Conservation (phyloP, 2,797 vertebrate genomes). For the Squalus acanthias region DNA sequence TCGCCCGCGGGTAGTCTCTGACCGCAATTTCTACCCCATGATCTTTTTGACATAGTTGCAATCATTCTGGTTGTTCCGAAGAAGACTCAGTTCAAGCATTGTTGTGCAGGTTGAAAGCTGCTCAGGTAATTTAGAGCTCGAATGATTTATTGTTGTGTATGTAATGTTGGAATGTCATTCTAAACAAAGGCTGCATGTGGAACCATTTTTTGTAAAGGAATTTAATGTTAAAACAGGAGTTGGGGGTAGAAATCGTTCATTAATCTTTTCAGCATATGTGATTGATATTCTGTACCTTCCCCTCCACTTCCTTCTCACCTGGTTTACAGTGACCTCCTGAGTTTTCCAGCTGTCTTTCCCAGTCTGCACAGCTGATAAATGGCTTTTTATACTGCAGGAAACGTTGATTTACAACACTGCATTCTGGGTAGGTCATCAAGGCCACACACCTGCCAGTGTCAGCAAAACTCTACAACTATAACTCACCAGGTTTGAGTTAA, state of each 20-base stretch:
- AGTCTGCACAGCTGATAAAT: conserved; percentile 13
- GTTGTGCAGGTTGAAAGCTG: not conserved
- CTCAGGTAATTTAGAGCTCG: not conserved
- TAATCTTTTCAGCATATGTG: not conserved
- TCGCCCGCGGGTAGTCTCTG: too few relatives aligned
- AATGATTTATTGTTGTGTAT: not conserved
- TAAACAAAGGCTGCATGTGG: not conserved
- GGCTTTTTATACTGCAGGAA: conserved; percentile 15
- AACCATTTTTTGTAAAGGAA: not conserved
- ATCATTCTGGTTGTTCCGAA: not conserved
- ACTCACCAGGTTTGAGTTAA: conserved; percentile 12
- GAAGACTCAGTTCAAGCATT: not conserved
- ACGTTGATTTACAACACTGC: conserved; percentile 13
- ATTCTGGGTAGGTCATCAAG: conserved; percentile 27
- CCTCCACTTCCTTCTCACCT: conserved; percentile 26
- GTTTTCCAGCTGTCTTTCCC: not conserved
- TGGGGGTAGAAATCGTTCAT: not conserved
- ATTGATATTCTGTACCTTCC: not conserved
- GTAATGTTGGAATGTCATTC: not conserved
- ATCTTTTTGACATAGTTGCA: not conserved
- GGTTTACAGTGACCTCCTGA: not conserved
- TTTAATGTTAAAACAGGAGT: not conserved
- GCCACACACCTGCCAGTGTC: conserved; percentile 22
- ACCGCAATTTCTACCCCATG: too few relatives aligned
- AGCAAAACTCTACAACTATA: not conserved